Conservation (phyloP, 2,113 vertebrate genomes). For the Columba livia region DNA sequence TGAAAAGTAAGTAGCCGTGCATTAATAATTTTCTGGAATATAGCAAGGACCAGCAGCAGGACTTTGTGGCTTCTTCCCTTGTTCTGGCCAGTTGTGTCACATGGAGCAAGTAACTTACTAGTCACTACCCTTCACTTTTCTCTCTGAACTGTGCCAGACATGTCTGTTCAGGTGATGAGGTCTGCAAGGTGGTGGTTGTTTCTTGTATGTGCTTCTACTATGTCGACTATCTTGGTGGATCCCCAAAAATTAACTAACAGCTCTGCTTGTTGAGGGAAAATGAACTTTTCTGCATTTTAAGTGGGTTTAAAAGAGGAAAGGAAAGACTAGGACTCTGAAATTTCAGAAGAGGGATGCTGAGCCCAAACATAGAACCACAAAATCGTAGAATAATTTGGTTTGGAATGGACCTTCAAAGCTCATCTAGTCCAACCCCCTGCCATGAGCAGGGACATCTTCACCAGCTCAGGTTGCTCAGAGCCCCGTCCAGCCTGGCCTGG, state of each 20-base stretch:
- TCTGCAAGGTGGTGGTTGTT: too few relatives aligned
- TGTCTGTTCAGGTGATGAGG: background rate
- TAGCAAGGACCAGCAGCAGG: background rate
- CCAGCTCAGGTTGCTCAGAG: too few relatives aligned
- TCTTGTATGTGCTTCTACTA: rapidly evolving
- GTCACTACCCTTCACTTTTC: background rate
- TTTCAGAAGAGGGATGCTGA: background rate
- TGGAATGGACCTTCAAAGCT: too few relatives aligned
- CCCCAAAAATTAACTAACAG: background rate
- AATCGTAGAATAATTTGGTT: too few relatives aligned
- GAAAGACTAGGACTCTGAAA: background rate
- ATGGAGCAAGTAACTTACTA: background rate
- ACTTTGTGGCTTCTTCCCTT: background rate
- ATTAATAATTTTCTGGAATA: background rate
- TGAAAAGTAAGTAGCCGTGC: background rate
- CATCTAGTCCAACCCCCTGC: too few relatives aligned
- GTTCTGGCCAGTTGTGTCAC: background rate
- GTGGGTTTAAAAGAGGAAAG: background rate
- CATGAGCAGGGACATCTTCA: too few relatives aligned
- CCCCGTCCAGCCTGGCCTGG: too few relatives aligned
- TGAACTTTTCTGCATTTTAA: background rate
- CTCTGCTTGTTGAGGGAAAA: background rate
- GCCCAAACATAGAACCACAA: background rate
- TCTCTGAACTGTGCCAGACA: too few relatives aligned
- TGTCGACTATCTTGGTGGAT: rapidly evolving